Conservation (phyloP, 2,888 invertebrate species). For the Agrochola circellaris region DNA sequence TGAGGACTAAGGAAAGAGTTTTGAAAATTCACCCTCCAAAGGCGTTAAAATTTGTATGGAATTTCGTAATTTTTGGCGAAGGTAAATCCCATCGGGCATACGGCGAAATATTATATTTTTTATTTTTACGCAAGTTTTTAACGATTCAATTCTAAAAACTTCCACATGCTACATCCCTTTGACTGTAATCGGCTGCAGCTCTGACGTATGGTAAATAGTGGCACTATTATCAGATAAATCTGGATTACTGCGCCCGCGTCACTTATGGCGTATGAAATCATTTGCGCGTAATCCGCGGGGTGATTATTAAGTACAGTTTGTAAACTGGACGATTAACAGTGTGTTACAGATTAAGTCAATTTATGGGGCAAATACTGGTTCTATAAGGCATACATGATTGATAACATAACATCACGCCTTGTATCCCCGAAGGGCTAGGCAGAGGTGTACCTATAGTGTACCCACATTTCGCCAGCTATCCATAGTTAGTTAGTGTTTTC, state of each 20-base stretch:
- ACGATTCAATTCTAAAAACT: slow-evolving; percentile 21
- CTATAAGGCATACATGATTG: slow-evolving; percentile 17
- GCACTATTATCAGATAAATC: slow-evolving; percentile 66
- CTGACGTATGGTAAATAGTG: slow-evolving; percentile 69
- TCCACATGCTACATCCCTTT: slow-evolving; percentile 47
- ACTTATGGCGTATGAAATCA: slow-evolving; percentile 59
- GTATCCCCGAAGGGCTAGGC: background rate
- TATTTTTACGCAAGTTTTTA: no score
- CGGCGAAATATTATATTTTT: no score
- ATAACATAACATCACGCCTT: background rate
- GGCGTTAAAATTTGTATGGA: no score
- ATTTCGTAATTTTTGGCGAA: no score
- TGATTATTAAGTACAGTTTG: slow-evolving; percentile 55
- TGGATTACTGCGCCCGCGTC: slow-evolving; percentile 62
- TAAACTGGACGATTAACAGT: slow-evolving; percentile 54
- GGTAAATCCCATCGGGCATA: no score
- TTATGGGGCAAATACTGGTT: slow-evolving; percentile 13
- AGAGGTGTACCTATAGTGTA: background rate
- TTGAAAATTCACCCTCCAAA: background rate
- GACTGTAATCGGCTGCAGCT: slow-evolving; percentile 63
- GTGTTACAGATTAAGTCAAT: slow-evolving; percentile 47
- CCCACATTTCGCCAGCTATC: no score
- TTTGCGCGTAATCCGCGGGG: slow-evolving; percentile 64
- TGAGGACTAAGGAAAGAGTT: no score
- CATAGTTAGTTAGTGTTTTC: no score